Evolutionary conservation across 2,797 vertebrate genomes (phyloP).

Genomic region (Carcharodon carcharias): DNA sequence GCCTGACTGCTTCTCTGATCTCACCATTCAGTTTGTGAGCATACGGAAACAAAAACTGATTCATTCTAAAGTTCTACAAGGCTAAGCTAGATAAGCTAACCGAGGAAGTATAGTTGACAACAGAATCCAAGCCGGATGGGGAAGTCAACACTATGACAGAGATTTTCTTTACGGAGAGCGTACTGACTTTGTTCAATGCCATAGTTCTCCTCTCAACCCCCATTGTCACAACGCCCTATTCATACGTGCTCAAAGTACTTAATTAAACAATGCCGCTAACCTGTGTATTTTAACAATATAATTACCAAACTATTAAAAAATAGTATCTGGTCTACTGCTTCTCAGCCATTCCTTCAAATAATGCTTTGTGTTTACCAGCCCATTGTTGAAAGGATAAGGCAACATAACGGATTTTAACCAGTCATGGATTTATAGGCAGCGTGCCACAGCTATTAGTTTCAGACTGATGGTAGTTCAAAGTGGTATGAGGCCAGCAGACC

Average conservation of each 20-base stretch:
- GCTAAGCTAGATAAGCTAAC: neutral
- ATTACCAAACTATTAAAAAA: no score
- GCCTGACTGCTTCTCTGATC: neutral
- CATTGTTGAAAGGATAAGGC: neutral
- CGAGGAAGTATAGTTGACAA: neutral
- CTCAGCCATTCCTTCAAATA: neutral
- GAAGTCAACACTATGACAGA: no score
- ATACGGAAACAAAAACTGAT: neutral
- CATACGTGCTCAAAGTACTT: no score
- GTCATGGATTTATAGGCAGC: neutral
- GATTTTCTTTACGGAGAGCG: no score
- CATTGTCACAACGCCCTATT: no score
- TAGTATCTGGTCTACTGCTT: neutral
- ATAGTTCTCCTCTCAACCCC: no score
- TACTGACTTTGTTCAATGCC: no score
- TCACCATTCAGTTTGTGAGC: neutral
- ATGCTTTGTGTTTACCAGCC: neutral
- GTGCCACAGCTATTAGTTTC: neutral
- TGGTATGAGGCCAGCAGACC: neutral
- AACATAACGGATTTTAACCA: neutral
- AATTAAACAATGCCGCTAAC: no score
- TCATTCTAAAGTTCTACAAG: neutral
- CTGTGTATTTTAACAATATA: no score
- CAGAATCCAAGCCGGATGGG: no score
- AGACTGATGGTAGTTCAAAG: neutral